These are phyloP conservation scores for Drosophila pachea DNA, from an alignment of 1,140 invertebrate species.

Conservation along the genomic window DNA sequence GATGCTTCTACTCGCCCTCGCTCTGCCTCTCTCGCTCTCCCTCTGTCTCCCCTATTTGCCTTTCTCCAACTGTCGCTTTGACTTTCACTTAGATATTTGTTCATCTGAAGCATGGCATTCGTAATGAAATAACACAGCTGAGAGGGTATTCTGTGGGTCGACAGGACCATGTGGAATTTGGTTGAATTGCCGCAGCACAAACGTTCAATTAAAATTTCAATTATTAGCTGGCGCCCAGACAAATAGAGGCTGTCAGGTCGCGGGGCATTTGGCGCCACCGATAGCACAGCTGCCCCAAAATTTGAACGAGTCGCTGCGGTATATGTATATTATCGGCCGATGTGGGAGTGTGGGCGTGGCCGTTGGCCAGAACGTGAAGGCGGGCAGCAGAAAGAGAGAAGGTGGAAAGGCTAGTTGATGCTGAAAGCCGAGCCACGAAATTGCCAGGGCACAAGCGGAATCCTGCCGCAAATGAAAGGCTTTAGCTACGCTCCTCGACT, in stretches of 20 bases:
- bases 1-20: neutral
- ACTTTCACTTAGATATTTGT: no score
- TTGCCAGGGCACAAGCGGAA: no score
- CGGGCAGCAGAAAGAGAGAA: no score
- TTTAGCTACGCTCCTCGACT: neutral
- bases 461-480: no score
- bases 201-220: conserved; percentile 70
- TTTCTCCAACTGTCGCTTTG: neutral
- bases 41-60: neutral
- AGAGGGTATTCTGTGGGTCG: neutral
- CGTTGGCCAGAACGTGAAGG: neutral
- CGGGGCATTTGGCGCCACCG: neutral
- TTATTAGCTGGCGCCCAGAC: conserved; percentile 58
- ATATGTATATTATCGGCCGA: conserved; percentile 1
- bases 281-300: conserved; percentile 25
- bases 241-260: conserved; percentile 3
- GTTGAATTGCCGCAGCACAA: conserved; percentile 47
- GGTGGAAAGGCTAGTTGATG: conserved; percentile 19
- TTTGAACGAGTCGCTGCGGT: conserved; percentile 1
- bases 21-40: neutral
- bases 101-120: no score
- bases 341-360: neutral
- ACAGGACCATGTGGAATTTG: conserved; percentile 31
- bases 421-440: neutral
- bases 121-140: neutral